Evolutionary conservation across 2,888 invertebrate genomes (phyloP), one percentile per base, ranked within the genome.

Genomic region (Apodemia zela): DNA sequence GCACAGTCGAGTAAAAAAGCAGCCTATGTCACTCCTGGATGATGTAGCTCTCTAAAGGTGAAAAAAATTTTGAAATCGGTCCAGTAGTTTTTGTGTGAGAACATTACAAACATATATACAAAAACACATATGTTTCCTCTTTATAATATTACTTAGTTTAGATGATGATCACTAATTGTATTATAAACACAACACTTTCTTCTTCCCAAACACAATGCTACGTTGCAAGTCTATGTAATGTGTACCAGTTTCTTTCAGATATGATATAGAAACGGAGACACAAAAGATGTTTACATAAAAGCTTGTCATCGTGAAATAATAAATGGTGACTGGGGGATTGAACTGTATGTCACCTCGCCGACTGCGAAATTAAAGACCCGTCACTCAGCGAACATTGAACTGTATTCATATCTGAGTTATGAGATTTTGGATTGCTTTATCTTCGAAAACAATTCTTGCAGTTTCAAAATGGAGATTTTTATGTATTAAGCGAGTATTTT

Each of bases 331-430:
- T 11, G 21, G 21, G 13, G 25, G 51, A 21, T 25, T 25, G 51
- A 54, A 54, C 51, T 54, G 13, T 18, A 54, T 54, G 51, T 54
- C 51, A 54, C 21, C 25, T 54, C 25, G 17, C 10, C 49, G 21
- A 6, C 25, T 54, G 51, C 51, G 13, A 54, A 54, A 54, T 54
- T 18, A 25, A 51, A 54, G 51, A 54, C 45, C 2, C 17, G n/a
- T n/a, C n/a, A n/a, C n/a, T n/a, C n/a, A n/a, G 51, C 51, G 51
- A 54, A 54, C 51, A 21, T 54, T 21, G 51, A 54, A 54, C 51
- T 18, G 21, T 54, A 54, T 54, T 54, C 21, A 54, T 54, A 25
- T 25, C 21, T 54, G 21, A 54, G 11, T 25, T 21, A 54, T 25
- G 51, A 54, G 11, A 25, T 25, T 54, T 54, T 18, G 5, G 5